A percentile compares a stretch with the other conserved stretches of the same genome.
Conservation (phyloP, 2,797 vertebrate species). For the Leptatherina wallacei region DNA sequence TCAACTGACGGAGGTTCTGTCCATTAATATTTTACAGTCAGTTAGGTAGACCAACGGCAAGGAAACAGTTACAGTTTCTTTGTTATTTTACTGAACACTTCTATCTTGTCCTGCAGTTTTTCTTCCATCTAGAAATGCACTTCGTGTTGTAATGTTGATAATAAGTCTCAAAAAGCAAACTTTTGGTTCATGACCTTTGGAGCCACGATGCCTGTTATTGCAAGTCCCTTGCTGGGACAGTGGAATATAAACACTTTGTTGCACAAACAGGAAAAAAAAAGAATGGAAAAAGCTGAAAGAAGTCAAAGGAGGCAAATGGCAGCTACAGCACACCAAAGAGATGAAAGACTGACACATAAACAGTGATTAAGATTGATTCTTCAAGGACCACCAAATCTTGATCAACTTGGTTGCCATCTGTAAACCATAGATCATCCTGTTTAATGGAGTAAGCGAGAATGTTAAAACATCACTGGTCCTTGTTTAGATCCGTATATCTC, state of each 20-base stretch:
- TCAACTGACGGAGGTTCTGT: too few species aligned
- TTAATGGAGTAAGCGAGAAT: conserved; percentile 29
- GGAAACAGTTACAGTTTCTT: conserved; percentile 13
- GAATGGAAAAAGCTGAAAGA: conserved; percentile 5
- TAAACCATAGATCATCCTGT: conserved; percentile 29
- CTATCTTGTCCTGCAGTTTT: conserved; percentile 17
- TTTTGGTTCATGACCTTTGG: conserved; percentile 9
- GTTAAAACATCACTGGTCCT: conserved; percentile 40
- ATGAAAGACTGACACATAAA: conserved; percentile 35
- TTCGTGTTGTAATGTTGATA: conserved; percentile 46
- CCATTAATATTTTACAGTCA: too few species aligned
- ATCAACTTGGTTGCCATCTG: conserved; percentile 28
- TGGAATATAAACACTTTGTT: conserved; percentile 5
- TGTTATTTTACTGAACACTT: conserved; percentile 43
- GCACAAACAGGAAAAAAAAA: conserved; percentile 4
- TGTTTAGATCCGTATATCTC: conserved; percentile 45
- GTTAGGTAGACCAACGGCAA: background rate
- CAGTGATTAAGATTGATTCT: conserved; percentile 16
- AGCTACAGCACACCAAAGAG: conserved; percentile 4
- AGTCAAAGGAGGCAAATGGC: conserved; percentile 9
- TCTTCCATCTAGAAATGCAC: conserved; percentile 51
- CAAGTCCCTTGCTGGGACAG: conserved; percentile 5
- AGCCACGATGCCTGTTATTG: conserved; percentile 3
- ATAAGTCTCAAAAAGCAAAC: conserved; percentile 38
- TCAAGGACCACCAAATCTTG: conserved; percentile 3